Evolutionary conservation across 1,140 invertebrate species (phyloP).

Genomic region (Anastrepha ludens): DNA sequence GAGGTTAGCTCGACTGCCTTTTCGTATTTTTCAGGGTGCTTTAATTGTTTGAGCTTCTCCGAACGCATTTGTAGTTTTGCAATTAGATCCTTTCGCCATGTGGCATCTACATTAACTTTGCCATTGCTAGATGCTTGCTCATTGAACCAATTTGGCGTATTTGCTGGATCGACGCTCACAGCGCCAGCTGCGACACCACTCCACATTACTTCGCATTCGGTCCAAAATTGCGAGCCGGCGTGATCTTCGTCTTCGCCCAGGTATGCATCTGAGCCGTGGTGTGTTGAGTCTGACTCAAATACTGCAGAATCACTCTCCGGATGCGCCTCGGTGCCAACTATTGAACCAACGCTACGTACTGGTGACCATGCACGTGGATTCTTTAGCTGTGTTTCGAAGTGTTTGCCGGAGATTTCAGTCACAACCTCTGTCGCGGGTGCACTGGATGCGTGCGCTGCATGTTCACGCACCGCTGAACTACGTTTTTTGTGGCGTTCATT

Average conservation of each 20-base stretch:
- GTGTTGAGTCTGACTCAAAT: constrained; percentile 81
- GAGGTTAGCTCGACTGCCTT: constrained; percentile 87
- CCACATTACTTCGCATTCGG: constrained; percentile 86
- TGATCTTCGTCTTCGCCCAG: constrained; percentile 85
- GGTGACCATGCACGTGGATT: constrained; percentile 89
- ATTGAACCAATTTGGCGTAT: constrained; percentile 85
- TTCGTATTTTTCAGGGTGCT: constrained; percentile 79
- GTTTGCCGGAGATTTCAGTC: constrained; percentile 70
- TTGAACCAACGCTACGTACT: constrained; percentile 86
- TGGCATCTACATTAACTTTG: constrained; percentile 81
- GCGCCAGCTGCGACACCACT: constrained; percentile 87
- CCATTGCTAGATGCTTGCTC: constrained; percentile 75
- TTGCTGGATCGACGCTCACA: constrained; percentile 80
- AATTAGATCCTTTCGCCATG: constrained; percentile 85
- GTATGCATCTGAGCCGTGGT: constrained; percentile 78
- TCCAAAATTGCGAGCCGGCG: constrained; percentile 80
- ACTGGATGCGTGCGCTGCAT: constrained; percentile 65
- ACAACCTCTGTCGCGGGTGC: constrained; percentile 68
- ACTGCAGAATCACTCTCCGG: constrained; percentile 86
- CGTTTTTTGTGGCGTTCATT: constrained; percentile 70
- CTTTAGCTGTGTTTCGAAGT: constrained; percentile 76
- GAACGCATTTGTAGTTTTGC: constrained; percentile 80
- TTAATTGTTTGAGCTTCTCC: constrained; percentile 71
- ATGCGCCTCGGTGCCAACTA: constrained; percentile 86
- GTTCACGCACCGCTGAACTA: constrained; percentile 61